Conservation (phyloP, 2,888 invertebrate species). For the Platerodrilus igneus region DNA sequence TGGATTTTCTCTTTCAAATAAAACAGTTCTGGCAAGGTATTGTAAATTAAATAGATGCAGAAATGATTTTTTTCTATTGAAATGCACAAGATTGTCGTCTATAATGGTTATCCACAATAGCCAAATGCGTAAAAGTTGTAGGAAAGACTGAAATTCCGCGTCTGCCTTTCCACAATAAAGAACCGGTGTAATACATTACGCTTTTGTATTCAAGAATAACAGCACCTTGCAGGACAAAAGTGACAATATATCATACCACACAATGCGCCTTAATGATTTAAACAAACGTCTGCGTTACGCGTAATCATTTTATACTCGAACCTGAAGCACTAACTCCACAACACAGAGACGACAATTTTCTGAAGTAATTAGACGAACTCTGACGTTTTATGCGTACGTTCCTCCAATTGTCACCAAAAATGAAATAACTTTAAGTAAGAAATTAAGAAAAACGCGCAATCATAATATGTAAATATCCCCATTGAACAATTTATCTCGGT, state of each 20-base stretch:
- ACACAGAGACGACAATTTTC: too few relatives aligned
- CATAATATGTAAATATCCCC: conserved; percentile 40
- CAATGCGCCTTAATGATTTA: conserved; percentile 48
- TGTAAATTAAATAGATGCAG: too few relatives aligned
- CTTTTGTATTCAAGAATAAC: conserved; percentile 43
- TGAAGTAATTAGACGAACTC: too few relatives aligned
- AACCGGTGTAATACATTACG: conserved; percentile 46
- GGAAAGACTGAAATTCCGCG: conserved; percentile 37
- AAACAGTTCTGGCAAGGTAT: too few relatives aligned
- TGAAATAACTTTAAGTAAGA: too few relatives aligned
- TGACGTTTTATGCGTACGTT: too few relatives aligned
- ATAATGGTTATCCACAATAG: too few relatives aligned
- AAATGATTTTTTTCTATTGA: too few relatives aligned
- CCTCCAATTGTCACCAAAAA: too few relatives aligned
- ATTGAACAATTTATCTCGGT: conserved; percentile 42
- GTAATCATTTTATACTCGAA: conserved; percentile 37
- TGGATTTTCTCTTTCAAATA: too few relatives aligned
- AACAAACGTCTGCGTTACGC: conserved; percentile 47
- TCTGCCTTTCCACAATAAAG: conserved; percentile 42
- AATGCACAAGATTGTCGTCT: too few relatives aligned
- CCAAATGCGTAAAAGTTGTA: conserved; percentile 10
- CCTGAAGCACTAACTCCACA: too few relatives aligned
- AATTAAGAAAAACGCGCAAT: conserved; percentile 35
- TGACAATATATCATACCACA: conserved; percentile 46
- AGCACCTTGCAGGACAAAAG: conserved; percentile 47